A percentile compares a stretch with the other conserved stretches of the same genome.
Conservation (phyloP, 2,797 vertebrate species). For the Peromyscus attwateri region DNA sequence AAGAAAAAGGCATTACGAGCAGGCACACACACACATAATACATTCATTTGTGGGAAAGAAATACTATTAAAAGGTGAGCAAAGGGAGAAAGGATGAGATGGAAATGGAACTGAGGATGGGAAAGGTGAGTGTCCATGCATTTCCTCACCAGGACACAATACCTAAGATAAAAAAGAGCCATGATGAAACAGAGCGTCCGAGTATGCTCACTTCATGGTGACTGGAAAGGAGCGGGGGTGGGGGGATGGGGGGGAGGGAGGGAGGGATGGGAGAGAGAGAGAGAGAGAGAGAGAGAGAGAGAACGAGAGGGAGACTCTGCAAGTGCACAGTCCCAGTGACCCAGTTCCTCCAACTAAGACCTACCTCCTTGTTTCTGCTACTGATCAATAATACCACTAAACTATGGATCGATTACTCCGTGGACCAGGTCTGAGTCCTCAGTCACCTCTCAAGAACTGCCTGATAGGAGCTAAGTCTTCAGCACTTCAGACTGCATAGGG, state of each 20-base stretch:
- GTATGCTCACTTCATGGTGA: background rate
- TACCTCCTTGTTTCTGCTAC: background rate
- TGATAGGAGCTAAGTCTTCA: background rate
- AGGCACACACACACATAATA: background rate
- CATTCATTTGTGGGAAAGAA: background rate
- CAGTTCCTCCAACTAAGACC: background rate
- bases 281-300: background rate
- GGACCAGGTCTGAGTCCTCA: background rate
- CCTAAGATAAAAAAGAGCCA: background rate
- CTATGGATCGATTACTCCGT: no score
- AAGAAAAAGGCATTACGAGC: background rate
- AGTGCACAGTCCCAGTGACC: background rate
- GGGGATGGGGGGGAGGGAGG: fast-evolving
- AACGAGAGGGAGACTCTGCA: no score
- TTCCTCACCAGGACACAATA: background rate
- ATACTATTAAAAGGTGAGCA: background rate
- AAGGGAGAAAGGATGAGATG: background rate
- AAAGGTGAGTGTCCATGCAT: background rate
- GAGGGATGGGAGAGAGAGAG: fast-evolving
- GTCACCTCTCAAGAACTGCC: background rate
- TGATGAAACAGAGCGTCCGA: background rate
- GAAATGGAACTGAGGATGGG: background rate
- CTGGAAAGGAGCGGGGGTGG: no score
- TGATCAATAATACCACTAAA: background rate
- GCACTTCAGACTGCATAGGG: background rate